Evolutionary conservation across 23 tunicate genomes (phyloP).

Genomic region (Ciona savignyi): DNA sequence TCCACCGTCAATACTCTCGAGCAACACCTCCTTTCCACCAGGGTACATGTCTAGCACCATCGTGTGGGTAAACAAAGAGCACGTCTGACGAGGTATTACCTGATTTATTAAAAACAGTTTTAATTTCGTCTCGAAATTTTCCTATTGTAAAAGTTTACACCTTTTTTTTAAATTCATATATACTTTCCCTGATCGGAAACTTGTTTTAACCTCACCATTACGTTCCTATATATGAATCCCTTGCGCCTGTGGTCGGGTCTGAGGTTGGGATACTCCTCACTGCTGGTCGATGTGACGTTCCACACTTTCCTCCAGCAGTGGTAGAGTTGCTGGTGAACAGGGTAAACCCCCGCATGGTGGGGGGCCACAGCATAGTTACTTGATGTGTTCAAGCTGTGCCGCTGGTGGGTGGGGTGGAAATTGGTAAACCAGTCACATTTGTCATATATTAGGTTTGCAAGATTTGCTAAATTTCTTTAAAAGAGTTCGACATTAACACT

Average conservation of each 20-base stretch:
- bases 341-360: conserved; percentile 93
- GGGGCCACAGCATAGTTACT: conserved; percentile 87
- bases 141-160: too few relatives aligned
- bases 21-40: conserved; percentile 61
- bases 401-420: conserved; percentile 5
- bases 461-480: too few relatives aligned
- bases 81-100: conserved; percentile 88
- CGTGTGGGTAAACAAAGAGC: conserved; percentile 86
- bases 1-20: conserved; percentile 57
- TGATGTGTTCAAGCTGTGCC: conserved; percentile 44
- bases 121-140: too few relatives aligned
- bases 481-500: too few relatives aligned
- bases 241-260: conserved; percentile 76
- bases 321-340: conserved; percentile 80
- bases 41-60: conserved; percentile 50
- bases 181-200: too few relatives aligned
- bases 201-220: conserved; percentile 6
- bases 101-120: neutral
- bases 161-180: too few relatives aligned
- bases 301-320: conserved; percentile 81
- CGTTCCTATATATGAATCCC: conserved; percentile 50
- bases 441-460: too few relatives aligned
- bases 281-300: conserved; percentile 74
- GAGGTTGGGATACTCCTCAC: conserved; percentile 89
- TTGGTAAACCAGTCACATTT: too few relatives aligned